Conservation (phyloP, 2,113 vertebrate genomes). For the Thunnus thynnus region DNA sequence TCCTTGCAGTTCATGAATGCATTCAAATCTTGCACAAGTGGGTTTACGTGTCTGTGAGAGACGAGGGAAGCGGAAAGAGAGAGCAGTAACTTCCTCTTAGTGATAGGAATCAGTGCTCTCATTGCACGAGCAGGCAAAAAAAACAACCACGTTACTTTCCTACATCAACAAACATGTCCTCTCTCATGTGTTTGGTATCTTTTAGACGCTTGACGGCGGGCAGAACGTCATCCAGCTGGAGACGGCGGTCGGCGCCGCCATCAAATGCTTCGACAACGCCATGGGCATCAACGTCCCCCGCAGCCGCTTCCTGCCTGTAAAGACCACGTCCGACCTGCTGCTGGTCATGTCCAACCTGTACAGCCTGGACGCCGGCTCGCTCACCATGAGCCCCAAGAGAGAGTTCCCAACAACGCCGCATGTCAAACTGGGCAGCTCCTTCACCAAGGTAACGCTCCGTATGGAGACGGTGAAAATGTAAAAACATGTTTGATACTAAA, state of each 20-base stretch:
- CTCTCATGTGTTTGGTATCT: neutral
- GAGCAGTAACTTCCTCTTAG: neutral
- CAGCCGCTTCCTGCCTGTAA: constrained; percentile 97
- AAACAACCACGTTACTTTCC: too few species aligned
- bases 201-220: constrained; percentile 95
- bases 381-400: constrained; percentile 97
- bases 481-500: neutral
- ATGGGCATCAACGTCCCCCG: constrained; percentile 98
- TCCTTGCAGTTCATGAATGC: too few species aligned
- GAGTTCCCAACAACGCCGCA: constrained; percentile 98
- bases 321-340: constrained; percentile 97
- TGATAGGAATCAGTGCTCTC: too few species aligned
- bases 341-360: constrained; percentile 99
- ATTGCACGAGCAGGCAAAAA: too few species aligned
- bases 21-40: too few species aligned
- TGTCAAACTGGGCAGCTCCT: constrained; percentile 98
- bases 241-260: constrained; percentile 97
- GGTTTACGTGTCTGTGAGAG: too few species aligned
- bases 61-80: too few species aligned
- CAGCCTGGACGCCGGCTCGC: constrained; percentile 95
- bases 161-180: too few species aligned
- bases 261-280: constrained; percentile 98
- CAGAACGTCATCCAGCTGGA: constrained; percentile 98
- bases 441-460: constrained; percentile 90
- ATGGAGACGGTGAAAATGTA: neutral